Evolutionary conservation across 2,113 vertebrate species (phyloP).

Genomic region (Otocyon megalotis): DNA sequence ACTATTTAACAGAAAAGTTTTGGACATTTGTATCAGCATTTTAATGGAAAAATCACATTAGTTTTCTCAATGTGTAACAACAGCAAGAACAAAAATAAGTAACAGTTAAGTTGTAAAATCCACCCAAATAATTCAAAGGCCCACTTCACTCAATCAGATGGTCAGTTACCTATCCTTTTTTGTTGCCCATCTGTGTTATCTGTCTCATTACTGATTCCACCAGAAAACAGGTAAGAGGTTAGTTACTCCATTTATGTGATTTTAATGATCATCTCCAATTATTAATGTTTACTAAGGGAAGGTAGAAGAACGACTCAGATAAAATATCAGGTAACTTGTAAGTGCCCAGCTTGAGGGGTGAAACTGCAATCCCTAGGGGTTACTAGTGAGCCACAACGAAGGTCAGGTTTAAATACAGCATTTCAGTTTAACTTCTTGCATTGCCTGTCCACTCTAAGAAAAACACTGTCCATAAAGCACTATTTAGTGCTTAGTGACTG

Average conservation of each 20-base stretch:
- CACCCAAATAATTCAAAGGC: neutral
- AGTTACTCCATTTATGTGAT: neutral
- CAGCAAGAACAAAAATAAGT: constrained; percentile 45
- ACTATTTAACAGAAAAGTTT: constrained; percentile 41
- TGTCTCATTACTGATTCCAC: neutral
- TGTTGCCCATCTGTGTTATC: neutral
- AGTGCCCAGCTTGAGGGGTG: neutral
- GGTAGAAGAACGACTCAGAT: neutral
- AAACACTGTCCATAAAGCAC: neutral
- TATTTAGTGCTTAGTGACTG: neutral
- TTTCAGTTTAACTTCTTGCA: constrained; percentile 6
- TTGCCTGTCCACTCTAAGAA: neutral
- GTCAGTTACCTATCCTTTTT: neutral
- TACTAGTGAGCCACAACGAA: neutral
- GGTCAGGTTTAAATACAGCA: neutral
- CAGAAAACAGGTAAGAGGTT: neutral
- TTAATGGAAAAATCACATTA: constrained; percentile 69
- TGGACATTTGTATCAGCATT: constrained; percentile 56
- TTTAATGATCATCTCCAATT: neutral
- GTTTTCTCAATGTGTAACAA: constrained; percentile 68
- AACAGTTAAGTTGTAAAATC: neutral
- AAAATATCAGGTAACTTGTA: neutral
- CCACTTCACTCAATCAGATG: neutral
- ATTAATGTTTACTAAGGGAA: neutral
- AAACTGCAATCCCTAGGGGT: neutral